Evolutionary conservation across 1,140 invertebrate species (phyloP).

Genomic region (Panulirus ornatus): DNA sequence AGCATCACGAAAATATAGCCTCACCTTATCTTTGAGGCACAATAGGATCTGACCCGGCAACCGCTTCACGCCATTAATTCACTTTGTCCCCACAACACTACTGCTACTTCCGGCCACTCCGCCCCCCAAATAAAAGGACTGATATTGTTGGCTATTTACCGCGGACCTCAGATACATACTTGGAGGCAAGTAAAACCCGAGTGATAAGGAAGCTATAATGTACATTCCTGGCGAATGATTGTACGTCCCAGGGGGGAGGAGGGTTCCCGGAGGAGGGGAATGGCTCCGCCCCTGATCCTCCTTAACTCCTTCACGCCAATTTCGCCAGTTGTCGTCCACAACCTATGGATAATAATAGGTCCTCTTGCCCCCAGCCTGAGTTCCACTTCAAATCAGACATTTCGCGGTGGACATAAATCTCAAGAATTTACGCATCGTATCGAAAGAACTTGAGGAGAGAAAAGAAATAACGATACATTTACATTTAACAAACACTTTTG

Average conservation of each 20-base stretch:
- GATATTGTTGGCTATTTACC: background rate
- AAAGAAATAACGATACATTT: too few relatives aligned
- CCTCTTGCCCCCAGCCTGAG: too few relatives aligned
- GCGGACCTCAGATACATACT: background rate
- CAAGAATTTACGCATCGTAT: too few relatives aligned
- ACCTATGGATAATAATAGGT: background rate
- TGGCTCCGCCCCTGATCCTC: constrained; percentile 5
- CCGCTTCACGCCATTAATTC: background rate
- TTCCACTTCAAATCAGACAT: too few relatives aligned
- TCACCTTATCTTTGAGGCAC: too few relatives aligned
- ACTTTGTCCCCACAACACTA: background rate
- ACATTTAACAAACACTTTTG: too few relatives aligned
- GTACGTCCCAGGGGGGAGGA: background rate
- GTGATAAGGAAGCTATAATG: constrained; percentile 19
- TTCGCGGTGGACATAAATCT: too few relatives aligned
- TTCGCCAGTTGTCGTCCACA: constrained; percentile 9
- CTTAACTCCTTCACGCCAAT: constrained; percentile 44
- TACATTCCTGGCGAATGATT: constrained; percentile 15
- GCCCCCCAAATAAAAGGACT: background rate
- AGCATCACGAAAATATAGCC: too few relatives aligned
- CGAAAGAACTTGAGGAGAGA: too few relatives aligned
- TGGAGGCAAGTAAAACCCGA: background rate
- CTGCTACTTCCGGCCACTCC: background rate
- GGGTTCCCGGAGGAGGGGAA: background rate
- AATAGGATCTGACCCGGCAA: background rate